Conservation (phyloP, 2,888 invertebrate species). For the Epistrophella euchroma region DNA sequence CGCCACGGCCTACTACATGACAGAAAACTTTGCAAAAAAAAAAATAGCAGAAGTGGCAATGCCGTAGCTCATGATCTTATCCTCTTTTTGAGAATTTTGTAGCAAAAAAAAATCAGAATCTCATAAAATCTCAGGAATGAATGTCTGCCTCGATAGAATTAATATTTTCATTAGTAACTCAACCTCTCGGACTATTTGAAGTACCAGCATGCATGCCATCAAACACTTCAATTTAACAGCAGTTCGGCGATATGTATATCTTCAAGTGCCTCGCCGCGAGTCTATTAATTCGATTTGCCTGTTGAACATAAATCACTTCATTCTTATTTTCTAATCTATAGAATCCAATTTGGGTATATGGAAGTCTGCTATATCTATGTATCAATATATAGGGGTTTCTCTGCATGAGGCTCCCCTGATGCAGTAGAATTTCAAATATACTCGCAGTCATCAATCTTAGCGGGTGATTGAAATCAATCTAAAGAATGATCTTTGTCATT, state of each 20-base stretch:
- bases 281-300: conserved; percentile 76
- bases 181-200: background rate
- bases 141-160: too few species aligned
- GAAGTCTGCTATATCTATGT: background rate
- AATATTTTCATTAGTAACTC: background rate
- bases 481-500: conserved; percentile 59
- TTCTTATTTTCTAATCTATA: conserved; percentile 28
- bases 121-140: too few species aligned
- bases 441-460: conserved; percentile 37
- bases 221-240: conserved; percentile 25
- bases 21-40: too few species aligned
- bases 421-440: conserved; percentile 31
- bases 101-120: too few species aligned
- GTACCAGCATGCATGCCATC: background rate
- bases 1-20: too few species aligned
- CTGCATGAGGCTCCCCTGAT: conserved; percentile 20
- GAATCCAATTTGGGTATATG: conserved; percentile 13
- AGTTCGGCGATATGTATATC: conserved; percentile 37
- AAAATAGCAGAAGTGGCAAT: too few species aligned
- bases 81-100: too few species aligned
- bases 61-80: too few species aligned
- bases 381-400: conserved; percentile 24
- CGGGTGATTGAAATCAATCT: conserved; percentile 69
- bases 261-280: conserved; percentile 59
- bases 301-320: conserved; percentile 74